phyloP scores from a whole-genome alignment of 2,113 vertebrate genomes.

The Aptenodytes patagonicus region DNA sequence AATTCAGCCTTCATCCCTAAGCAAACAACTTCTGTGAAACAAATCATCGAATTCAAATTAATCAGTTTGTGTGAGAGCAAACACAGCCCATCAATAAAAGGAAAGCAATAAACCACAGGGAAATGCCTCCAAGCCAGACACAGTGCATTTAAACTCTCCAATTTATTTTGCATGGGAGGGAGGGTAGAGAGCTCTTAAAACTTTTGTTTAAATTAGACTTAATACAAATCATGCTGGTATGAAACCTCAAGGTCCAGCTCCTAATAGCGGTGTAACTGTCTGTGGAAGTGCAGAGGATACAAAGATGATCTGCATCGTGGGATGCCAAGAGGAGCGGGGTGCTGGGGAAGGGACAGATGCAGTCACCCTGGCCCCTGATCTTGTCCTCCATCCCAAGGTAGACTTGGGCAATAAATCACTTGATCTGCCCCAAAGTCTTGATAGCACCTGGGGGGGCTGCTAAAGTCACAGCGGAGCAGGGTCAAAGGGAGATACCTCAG shows the following conservation, averaged over 20 bases:
- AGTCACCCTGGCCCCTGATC: not conserved
- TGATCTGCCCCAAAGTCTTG: not conserved
- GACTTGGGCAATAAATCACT: not conserved
- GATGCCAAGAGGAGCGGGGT: not conserved
- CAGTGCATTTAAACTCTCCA: not conserved
- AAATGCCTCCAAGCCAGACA: constrained; percentile 29
- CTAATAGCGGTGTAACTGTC: not conserved
- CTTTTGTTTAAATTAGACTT: not conserved
- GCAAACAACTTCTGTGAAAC: not conserved
- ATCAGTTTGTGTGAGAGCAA: constrained; percentile 9
- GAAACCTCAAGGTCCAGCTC: not conserved
- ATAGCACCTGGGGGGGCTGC: not conserved
- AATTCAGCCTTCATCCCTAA: not conserved
- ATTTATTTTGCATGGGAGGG: not conserved
- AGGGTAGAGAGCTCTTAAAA: not conserved
- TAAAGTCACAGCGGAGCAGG: not conserved
- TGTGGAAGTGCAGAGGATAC: not conserved
- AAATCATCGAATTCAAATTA: constrained; percentile 13
- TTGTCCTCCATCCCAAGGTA: not conserved
- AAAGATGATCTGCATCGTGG: rapidly evolving
- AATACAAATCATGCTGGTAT: not conserved
- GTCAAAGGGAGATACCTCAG: not conserved
- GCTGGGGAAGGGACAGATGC: not conserved
- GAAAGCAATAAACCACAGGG: constrained; percentile 24
- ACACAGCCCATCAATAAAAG: constrained; percentile 8